These are phyloP conservation scores for Dryas iulia DNA, from an alignment of 1,140 invertebrate species.

Conservation along the genomic window DNA sequence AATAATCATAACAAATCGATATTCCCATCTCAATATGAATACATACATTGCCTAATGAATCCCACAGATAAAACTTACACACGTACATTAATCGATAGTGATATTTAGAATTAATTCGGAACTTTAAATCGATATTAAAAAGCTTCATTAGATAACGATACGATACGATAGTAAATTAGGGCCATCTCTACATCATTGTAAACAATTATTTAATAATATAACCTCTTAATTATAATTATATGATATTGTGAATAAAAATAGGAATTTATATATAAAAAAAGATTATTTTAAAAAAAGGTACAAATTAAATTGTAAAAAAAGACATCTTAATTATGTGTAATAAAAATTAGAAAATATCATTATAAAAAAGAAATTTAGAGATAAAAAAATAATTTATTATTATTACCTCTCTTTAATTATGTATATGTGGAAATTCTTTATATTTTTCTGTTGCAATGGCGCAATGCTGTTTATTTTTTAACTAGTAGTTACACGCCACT, in stretches of 20 bases:
- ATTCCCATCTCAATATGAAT: not conserved
- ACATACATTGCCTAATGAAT: not conserved
- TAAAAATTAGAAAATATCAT: no score
- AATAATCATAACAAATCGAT: not conserved
- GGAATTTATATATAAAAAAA: no score
- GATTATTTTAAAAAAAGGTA: not conserved
- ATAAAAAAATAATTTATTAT: no score
- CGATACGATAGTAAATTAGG: conserved; percentile 5
- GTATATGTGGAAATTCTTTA: no score
- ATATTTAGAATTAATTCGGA: conserved; percentile 26
- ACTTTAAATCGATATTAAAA: conserved; percentile 24
- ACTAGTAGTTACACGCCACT: no score
- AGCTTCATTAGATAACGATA: conserved; percentile 3
- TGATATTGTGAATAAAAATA: no score
- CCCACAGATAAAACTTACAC: conserved; percentile 10
- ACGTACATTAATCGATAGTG: conserved; percentile 9
- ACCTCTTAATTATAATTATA: conserved; percentile 1
- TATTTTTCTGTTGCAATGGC: no score
- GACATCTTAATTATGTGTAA: no score
- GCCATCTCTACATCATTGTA: conserved; percentile 5
- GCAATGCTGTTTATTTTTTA: no score
- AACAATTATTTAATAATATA: conserved; percentile 2
- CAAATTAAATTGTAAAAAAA: not conserved
- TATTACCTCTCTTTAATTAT: no score
- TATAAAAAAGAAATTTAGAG: no score